These are phyloP conservation scores for Solenopsis fugax DNA, from an alignment of 1,140 invertebrate genomes.

Conservation along the genomic window DNA sequence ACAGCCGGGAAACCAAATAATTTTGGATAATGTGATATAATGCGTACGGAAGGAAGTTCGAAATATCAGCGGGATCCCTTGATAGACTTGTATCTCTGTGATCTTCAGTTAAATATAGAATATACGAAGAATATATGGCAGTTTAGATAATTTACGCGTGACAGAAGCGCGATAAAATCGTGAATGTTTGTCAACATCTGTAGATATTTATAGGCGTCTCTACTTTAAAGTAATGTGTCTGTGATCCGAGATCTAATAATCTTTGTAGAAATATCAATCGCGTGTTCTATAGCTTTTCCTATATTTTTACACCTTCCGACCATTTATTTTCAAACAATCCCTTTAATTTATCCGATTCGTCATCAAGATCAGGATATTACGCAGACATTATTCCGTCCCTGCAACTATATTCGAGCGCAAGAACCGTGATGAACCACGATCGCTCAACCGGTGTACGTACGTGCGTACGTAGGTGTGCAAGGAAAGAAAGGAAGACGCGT, in stretches of 20 bases:
- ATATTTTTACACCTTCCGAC: background rate
- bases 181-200: slow-evolving; percentile 29
- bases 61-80: background rate
- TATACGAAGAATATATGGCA: background rate
- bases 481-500: slow-evolving; percentile 18
- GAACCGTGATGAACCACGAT: slow-evolving; percentile 56
- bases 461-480: slow-evolving; percentile 36
- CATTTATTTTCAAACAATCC: background rate
- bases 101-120: slow-evolving; percentile 26
- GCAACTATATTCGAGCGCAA: slow-evolving; percentile 31
- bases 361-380: background rate
- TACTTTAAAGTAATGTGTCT: background rate
- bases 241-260: background rate
- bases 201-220: background rate
- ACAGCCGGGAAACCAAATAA: background rate
- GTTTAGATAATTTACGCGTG: slow-evolving; percentile 2
- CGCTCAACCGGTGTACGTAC: slow-evolving; percentile 34
- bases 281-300: background rate
- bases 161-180: slow-evolving; percentile 15
- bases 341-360: slow-evolving; percentile 5
- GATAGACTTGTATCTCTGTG: slow-evolving; percentile 19
- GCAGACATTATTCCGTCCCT: slow-evolving; percentile 22
- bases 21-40: background rate
- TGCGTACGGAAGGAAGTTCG: background rate
- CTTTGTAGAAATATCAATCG: background rate